A percentile compares a stretch with the other conserved stretches of the same genome.
Conservation (phyloP, 1,140 invertebrate species). For the Panagrolaimus sp. region DNA sequence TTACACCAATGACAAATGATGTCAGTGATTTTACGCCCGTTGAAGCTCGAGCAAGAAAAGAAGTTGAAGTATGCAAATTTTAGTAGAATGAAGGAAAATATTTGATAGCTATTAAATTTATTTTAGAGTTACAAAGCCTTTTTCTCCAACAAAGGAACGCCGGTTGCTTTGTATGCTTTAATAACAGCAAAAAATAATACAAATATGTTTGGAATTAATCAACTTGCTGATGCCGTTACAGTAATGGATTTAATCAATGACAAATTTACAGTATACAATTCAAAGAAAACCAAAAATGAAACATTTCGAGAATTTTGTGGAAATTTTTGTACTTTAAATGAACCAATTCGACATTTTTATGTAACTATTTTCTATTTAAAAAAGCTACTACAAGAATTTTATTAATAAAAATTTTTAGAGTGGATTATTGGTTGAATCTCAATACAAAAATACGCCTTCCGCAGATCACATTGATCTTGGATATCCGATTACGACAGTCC, state of each 20-base stretch:
- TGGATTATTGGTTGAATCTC: constrained; percentile 39
- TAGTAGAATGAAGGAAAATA: constrained; percentile 38
- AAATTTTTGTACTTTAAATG: constrained; percentile 56
- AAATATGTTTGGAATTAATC: constrained; percentile 53
- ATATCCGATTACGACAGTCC: constrained; percentile 58
- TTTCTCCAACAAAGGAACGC: constrained; percentile 55
- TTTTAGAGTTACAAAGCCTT: constrained; percentile 51
- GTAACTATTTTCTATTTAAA: constrained; percentile 40
- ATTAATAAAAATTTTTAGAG: constrained; percentile 29
- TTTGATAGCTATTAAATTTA: constrained; percentile 21
- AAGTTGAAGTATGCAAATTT: constrained; percentile 20
- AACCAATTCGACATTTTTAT: constrained; percentile 58
- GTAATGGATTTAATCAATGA: constrained; percentile 51
- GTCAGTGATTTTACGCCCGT: constrained; percentile 56
- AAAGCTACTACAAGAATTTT: not conserved
- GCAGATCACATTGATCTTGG: constrained; percentile 53
- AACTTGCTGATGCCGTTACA: constrained; percentile 51
- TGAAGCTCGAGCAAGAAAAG: constrained; percentile 46
- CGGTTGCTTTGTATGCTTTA: constrained; percentile 52
- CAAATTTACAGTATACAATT: constrained; percentile 45
- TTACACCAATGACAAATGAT: constrained; percentile 50
- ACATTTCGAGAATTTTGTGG: constrained; percentile 51
- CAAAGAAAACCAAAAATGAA: constrained; percentile 30
- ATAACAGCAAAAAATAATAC: constrained; percentile 49
- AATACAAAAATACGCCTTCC: constrained; percentile 38